Conservation (phyloP, 2,113 vertebrate species). For the Aleadryas rufinucha region DNA sequence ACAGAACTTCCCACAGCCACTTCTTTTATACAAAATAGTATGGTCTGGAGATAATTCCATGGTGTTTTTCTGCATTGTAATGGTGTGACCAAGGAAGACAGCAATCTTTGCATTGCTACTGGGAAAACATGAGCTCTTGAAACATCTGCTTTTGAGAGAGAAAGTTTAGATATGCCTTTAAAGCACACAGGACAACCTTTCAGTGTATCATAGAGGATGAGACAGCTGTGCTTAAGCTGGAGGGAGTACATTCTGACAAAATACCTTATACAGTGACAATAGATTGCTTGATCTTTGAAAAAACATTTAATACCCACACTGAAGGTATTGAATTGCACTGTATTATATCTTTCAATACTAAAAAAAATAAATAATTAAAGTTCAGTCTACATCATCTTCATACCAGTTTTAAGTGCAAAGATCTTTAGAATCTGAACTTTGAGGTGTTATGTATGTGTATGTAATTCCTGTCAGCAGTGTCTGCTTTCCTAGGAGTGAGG, state of each 20-base stretch:
- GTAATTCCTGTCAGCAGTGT: background rate
- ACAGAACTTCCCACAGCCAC: background rate
- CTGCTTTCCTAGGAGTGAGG: background rate
- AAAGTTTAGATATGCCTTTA: background rate
- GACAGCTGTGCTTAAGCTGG: background rate
- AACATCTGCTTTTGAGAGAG: background rate
- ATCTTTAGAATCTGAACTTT: background rate
- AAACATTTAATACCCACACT: background rate
- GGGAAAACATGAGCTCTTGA: background rate
- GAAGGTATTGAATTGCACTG: background rate
- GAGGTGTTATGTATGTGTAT: background rate
- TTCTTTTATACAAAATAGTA: background rate
- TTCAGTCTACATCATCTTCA: background rate
- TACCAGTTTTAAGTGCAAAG: background rate
- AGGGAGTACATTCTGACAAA: background rate
- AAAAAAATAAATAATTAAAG: background rate
- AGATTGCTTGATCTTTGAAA: background rate
- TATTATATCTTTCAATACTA: background rate
- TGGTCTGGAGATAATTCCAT: background rate
- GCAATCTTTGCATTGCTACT: background rate
- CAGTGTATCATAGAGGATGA: background rate
- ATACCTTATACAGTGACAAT: background rate
- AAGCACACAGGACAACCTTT: background rate
- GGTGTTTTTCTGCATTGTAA: slow-evolving; percentile 19
- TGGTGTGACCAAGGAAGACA: slow-evolving; percentile 7